Percentiles rank a stretch among this genome's conserved stretches.
Evolutionary conservation across 2,888 invertebrate genomes (phyloP).

Genomic region (Colletes collaris): DNA sequence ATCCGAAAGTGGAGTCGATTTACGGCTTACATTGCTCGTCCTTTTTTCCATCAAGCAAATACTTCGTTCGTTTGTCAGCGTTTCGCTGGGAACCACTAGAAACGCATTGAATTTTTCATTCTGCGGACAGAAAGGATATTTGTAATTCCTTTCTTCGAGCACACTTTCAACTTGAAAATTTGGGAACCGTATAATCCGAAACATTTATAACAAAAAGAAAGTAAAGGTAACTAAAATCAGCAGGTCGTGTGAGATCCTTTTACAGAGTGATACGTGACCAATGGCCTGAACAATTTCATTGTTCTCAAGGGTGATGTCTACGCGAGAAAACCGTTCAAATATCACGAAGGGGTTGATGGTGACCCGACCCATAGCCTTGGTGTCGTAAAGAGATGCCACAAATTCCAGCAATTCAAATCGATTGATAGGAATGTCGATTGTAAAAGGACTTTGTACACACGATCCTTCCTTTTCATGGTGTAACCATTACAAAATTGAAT

Average conservation of each 20-base stretch:
- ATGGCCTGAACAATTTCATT: slow-evolving; percentile 60
- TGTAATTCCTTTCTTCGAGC: too few species aligned
- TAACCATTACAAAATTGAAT: background rate
- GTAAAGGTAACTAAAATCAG: slow-evolving; percentile 4
- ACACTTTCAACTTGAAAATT: too few species aligned
- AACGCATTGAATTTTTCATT: too few species aligned
- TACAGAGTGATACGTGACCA: slow-evolving; percentile 41
- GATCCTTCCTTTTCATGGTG: background rate
- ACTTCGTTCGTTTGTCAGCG: too few species aligned
- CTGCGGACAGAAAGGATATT: too few species aligned
- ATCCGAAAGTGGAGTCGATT: too few species aligned
- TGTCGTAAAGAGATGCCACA: slow-evolving; percentile 7
- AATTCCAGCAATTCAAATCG: slow-evolving; percentile 21
- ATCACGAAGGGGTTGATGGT: slow-evolving; percentile 8
- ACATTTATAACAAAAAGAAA: background rate
- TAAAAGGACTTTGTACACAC: background rate
- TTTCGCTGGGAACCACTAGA: too few species aligned
- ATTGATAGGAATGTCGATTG: slow-evolving; percentile 2
- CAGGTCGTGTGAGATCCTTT: slow-evolving; percentile 16
- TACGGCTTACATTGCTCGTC: too few species aligned
- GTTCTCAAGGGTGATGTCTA: slow-evolving; percentile 45
- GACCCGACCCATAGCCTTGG: slow-evolving; percentile 25
- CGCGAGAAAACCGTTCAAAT: slow-evolving; percentile 16
- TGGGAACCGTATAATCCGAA: too few species aligned
- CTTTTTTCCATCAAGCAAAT: too few species aligned